These are phyloP conservation scores for Cyanoramphus novaezelandiae DNA, from an alignment of 2,113 vertebrate species.

Conservation along the genomic window DNA sequence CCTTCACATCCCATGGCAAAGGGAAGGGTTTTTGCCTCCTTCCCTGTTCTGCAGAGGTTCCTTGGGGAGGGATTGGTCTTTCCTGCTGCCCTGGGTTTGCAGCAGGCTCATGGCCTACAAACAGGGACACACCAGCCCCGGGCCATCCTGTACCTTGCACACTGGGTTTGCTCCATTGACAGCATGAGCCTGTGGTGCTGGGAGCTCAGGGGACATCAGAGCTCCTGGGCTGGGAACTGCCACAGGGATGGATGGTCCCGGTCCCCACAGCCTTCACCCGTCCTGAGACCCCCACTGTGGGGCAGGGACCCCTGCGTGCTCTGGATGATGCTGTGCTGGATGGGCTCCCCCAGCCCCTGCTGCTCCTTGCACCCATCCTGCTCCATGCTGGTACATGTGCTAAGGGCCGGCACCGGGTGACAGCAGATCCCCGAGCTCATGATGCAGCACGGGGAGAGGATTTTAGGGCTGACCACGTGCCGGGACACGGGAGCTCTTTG, in stretches of 20 bases:
- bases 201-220: not conserved
- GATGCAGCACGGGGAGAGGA: not conserved
- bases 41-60: not conserved
- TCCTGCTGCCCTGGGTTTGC: not conserved
- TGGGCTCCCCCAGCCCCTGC: not conserved
- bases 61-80: fast-evolving
- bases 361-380: not conserved
- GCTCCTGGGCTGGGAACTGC: not conserved
- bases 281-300: fast-evolving
- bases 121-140: fast-evolving
- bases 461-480: not conserved
- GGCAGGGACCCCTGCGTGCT: not conserved
- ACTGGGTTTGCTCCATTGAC: not conserved
- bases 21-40: not conserved
- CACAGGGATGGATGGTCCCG: not conserved
- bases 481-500: not conserved
- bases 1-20: fast-evolving
- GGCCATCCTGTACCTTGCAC: not conserved
- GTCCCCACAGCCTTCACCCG: not conserved
- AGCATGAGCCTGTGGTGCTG: fast-evolving
- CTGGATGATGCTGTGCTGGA: not conserved
- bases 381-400: fast-evolving
- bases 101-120: fast-evolving
- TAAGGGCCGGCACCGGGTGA: not conserved
- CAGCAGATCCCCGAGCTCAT: not conserved